Percentiles rank a stretch among this genome's conserved stretches.
Conservation (phyloP, 1,140 invertebrate genomes). For the Acarapis woodi region DNA sequence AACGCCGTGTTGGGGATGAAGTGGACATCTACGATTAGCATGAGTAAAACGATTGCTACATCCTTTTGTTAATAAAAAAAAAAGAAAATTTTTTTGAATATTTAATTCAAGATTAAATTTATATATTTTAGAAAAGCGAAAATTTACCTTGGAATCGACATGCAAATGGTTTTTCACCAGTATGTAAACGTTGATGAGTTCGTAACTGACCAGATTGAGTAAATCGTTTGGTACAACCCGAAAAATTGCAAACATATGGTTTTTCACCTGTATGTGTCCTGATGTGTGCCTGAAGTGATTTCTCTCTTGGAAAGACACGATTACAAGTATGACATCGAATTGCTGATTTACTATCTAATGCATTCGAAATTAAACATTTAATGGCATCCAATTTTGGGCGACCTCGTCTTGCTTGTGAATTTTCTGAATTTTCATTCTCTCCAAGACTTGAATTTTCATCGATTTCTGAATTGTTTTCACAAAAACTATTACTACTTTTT, state of each 20-base stretch:
- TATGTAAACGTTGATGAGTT: conserved; percentile 48
- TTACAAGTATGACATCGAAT: conserved; percentile 43
- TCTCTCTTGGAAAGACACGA: conserved; percentile 45
- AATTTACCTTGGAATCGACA: conserved; percentile 29
- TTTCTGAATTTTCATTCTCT: conserved; percentile 1
- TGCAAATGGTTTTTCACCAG: conserved; percentile 47
- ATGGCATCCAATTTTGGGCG: conserved; percentile 3
- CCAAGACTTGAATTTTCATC: too few relatives aligned
- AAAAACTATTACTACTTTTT: too few relatives aligned
- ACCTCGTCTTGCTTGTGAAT: not conserved
- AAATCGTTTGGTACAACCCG: conserved; percentile 39
- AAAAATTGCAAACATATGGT: conserved; percentile 45
- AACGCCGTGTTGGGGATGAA: conserved; percentile 18
- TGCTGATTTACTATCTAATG: conserved; percentile 16
- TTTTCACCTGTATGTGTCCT: conserved; percentile 52
- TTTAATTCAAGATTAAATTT: not conserved
- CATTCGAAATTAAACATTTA: not conserved
- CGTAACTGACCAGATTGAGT: conserved; percentile 54
- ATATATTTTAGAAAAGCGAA: not conserved
- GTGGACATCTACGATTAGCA: conserved; percentile 37
- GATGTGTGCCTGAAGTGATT: conserved; percentile 46
- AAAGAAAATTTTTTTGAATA: conserved; percentile 2
- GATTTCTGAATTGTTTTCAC: too few relatives aligned
- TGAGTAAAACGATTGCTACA: conserved; percentile 40
- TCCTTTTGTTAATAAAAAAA: conserved; percentile 14